Base-by-base conservation (phyloP, 1,140 invertebrate species). In the Drosophila kohkoa region DNA sequence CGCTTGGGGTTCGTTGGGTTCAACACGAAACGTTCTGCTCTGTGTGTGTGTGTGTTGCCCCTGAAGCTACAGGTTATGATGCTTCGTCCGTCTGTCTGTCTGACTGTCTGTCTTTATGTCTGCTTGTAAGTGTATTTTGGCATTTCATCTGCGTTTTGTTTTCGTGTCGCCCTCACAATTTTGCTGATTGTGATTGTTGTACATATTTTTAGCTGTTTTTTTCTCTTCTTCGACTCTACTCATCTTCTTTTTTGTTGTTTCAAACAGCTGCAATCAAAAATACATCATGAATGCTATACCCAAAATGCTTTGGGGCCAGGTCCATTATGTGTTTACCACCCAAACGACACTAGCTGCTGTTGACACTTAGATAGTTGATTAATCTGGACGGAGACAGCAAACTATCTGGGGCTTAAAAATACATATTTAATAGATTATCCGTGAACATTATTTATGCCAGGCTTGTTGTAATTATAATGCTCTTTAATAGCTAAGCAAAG, bases 41-140 rank as follows among this genome's bases (percentile, higher is more conserved):
- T 60, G 77, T 81, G 7, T 38, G 8, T 35, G 32, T 38, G n/a
- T n/a, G 45, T 41, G 78, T 35, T 55, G 48, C 55, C 68, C 74
- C 81, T 70, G 85, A 90, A 90, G 86, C 85, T 85, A 89, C 85
- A 89, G 85, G 85, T 89, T 90, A 85, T 89, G 81, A 81, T 88
- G 69, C 63, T 79, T 69, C 71, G 20, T 62, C 54, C 68, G 59
- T 70, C 46, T 72, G 38, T 57, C 45, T 35, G 45, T 62, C 20
- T 48, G 4, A 45, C 45, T 16, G 5, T 38, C 30, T 16, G 3
- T 41, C 58, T 49, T 4, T 69, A 60, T 77, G 65, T 58, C 69
- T 58, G 45, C 49, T 38, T 79, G 49, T 48, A 57, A 75, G 57
- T 46, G 62, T 75, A 43, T 58, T 65, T 78, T 80, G 75, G 75